Percentiles rank a stretch among this genome's conserved stretches.
These are phyloP conservation scores for Hydrozoanthus tunicans DNA, from an alignment of 64 coral and sea anemone genomes.

Conservation along the genomic window DNA sequence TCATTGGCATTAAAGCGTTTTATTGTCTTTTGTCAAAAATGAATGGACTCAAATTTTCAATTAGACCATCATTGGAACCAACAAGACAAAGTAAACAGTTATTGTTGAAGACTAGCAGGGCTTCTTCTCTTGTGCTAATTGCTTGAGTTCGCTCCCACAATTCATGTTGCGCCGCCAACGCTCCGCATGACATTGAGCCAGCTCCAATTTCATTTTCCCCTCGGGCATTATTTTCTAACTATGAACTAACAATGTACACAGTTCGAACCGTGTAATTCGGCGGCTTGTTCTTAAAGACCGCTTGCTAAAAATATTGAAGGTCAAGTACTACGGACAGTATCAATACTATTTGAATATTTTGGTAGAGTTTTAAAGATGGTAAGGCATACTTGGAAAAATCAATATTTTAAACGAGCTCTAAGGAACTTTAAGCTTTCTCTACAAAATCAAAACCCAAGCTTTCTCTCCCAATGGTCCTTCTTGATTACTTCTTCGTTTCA, in stretches of 20 bases:
- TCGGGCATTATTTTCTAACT: neutral
- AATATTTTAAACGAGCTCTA: too few species aligned
- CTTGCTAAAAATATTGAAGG: too few species aligned
- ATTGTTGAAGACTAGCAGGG: neutral
- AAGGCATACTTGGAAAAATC: too few species aligned
- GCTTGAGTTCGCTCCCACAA: too few species aligned
- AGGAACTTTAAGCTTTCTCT: too few species aligned
- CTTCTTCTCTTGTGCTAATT: neutral
- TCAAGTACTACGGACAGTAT: too few species aligned
- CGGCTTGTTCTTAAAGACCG: too few species aligned
- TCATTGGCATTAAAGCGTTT: too few species aligned
- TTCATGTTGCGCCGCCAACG: neutral
- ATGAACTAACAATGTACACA: neutral
- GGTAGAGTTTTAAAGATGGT: too few species aligned
- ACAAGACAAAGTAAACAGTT: neutral
- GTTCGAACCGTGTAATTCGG: neutral
- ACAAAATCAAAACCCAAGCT: neutral
- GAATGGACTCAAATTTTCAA: too few species aligned
- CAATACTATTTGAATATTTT: too few species aligned
- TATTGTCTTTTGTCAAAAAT: too few species aligned
- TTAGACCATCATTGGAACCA: neutral
- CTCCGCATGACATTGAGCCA: neutral
- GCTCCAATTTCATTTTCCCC: neutral
- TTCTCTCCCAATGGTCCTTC: neutral
- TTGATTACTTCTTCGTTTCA: neutral